Evolutionary conservation across 1,140 invertebrate species (phyloP), one percentile per base, ranked within the genome.

Genomic region (Centruroides vittatus): DNA sequence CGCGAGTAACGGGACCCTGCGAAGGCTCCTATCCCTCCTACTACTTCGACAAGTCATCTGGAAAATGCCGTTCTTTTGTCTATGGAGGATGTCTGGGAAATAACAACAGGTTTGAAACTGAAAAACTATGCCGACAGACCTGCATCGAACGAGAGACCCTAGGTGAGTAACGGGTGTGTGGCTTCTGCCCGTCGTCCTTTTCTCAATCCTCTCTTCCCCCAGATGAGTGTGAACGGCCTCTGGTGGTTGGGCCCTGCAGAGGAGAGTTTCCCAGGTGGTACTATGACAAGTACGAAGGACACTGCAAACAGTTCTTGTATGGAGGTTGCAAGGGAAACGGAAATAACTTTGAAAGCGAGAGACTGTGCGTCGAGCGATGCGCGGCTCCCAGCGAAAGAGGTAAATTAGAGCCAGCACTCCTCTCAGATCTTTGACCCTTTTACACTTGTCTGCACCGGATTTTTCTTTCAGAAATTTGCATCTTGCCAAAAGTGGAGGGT

Each of bases 51-150:
- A 70, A 74, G 1, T 79, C 81, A 70, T 74, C 64, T 59, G 65
- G 79, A 65, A 75, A 75, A 47, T 95, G 92, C 71, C 77, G 83
- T 67, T 75, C 80, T 67, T 95, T 96, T 75, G 76, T 69, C 4
- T 96, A 92, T 75, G 89, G 91, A 13, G 93, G 93, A 34, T 96
- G 93, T 75, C 88, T 87, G 71, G 88, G 85, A 41, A 96, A 93
- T 75, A 75, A 80, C 61, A 97, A 96, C 75, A 86, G 90, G 65
- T 95, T 93, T 76, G 76, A 79, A 5, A 85, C 86, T 0, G 84
- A 90, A 69, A 78, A 82, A 60, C 84, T 89, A 54, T 96, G 93
- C 69, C 75, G 66, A 54, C 58, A 67, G 36, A 61, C 60, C 47
- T 71, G 72, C 62, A 60, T 60, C 41, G 54, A 57, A 11, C 55